These are phyloP conservation scores for Helicoverpa zea DNA, from an alignment of 1,140 invertebrate genomes.

Conservation along the genomic window DNA sequence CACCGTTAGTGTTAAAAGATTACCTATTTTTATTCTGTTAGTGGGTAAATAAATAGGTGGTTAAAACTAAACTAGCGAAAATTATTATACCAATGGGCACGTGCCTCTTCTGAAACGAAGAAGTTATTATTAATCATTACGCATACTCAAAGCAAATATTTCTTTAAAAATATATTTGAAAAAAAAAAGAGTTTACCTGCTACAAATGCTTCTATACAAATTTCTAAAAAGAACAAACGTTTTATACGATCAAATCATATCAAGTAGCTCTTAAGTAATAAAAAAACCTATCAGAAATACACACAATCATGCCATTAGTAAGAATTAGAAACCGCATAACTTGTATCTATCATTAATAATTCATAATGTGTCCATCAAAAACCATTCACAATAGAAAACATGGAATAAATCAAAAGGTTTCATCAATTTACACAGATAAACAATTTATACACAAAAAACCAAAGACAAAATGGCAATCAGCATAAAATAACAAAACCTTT, in stretches of 20 bases:
- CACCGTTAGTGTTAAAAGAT: background rate
- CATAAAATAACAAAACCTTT: conserved; percentile 62
- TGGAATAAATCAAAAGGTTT: conserved; percentile 16
- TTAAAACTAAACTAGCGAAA: no score
- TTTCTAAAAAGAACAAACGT: background rate
- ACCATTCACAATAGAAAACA: conserved; percentile 16
- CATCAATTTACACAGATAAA: conserved; percentile 19
- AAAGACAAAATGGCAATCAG: conserved; percentile 75
- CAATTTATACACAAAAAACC: conserved; percentile 50
- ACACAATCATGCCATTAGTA: background rate
- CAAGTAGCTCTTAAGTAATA: background rate
- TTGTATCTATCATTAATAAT: conserved; percentile 17
- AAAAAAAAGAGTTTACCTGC: no score
- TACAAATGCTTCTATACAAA: no score
- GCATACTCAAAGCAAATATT: no score
- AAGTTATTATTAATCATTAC: no score
- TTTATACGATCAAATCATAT: no score
- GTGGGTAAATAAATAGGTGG: no score
- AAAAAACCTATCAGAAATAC: background rate
- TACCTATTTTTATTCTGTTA: no score
- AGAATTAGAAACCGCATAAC: background rate
- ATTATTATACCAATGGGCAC: no score
- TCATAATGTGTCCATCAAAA: conserved; percentile 13
- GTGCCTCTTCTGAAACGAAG: no score
- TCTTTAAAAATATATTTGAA: no score